Percentiles rank a stretch among this genome's conserved stretches.
These are phyloP conservation scores for Rhopalosiphum padi DNA, from an alignment of 1,140 invertebrate species.

Conservation along the genomic window DNA sequence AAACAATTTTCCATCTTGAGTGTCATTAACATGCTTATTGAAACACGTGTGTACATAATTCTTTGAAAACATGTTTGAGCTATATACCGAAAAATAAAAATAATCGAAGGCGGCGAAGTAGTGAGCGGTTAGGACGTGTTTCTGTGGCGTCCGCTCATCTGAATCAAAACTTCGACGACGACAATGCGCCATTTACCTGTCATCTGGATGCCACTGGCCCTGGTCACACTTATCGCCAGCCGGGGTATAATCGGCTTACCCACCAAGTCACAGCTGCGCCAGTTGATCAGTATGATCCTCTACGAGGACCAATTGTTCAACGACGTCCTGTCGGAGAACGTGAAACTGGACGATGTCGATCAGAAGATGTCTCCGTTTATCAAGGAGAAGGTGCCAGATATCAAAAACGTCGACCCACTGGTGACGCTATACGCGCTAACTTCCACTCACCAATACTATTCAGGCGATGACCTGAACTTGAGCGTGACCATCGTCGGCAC, in stretches of 20 bases:
- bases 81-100: background rate
- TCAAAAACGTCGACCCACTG: background rate
- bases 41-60: background rate
- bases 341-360: background rate
- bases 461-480: background rate
- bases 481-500: background rate
- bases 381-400: background rate
- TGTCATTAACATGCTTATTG: background rate
- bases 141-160: background rate
- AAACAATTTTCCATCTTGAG: background rate
- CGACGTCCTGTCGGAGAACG: background rate
- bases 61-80: background rate
- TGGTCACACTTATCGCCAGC: background rate
- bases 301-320: background rate
- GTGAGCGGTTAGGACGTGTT: background rate
- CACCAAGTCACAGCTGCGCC: background rate
- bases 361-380: rapidly evolving
- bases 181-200: background rate
- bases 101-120: background rate
- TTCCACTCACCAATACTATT: background rate
- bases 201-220: background rate
- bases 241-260: no score
- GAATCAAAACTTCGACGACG: background rate
- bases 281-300: background rate
- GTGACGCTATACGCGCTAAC: background rate